Evolutionary conservation across 2,113 vertebrate species (phyloP).

Genomic region (Glareola pratincola): DNA sequence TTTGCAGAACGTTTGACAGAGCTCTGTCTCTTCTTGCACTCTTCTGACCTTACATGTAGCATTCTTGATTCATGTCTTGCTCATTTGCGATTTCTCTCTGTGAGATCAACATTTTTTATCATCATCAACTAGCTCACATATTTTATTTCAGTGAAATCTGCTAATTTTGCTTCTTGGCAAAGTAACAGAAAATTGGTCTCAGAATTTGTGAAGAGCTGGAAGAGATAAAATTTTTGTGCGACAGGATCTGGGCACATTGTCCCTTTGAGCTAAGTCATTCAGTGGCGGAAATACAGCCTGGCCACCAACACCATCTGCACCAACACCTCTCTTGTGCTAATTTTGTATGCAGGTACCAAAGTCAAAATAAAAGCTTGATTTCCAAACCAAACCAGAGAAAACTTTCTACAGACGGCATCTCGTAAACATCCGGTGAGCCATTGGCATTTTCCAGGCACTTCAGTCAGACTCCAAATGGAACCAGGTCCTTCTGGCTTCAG

Average conservation of each 20-base stretch:
- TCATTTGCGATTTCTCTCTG: background rate
- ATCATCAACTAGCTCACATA: background rate
- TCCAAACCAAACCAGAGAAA: background rate
- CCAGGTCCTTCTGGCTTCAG: background rate
- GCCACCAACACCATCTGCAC: background rate
- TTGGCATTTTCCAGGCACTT: background rate
- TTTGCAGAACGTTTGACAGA: background rate
- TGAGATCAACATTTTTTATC: background rate
- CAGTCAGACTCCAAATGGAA: background rate
- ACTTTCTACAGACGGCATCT: background rate
- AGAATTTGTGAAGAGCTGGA: background rate
- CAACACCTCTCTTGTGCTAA: rapidly evolving
- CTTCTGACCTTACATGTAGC: background rate
- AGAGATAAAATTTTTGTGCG: background rate
- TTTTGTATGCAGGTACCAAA: background rate
- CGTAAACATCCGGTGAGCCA: background rate
- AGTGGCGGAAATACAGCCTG: background rate
- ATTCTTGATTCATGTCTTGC: background rate
- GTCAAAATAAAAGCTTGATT: background rate
- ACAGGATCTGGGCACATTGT: background rate
- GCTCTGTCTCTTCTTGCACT: background rate
- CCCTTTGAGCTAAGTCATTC: background rate
- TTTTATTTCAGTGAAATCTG: background rate
- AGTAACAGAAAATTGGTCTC: background rate
- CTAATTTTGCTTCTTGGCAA: background rate